A percentile compares a stretch with the other conserved stretches of the same genome.
These are phyloP conservation scores for Pluvialis apricaria DNA, from an alignment of 2,113 vertebrate genomes.

Conservation along the genomic window DNA sequence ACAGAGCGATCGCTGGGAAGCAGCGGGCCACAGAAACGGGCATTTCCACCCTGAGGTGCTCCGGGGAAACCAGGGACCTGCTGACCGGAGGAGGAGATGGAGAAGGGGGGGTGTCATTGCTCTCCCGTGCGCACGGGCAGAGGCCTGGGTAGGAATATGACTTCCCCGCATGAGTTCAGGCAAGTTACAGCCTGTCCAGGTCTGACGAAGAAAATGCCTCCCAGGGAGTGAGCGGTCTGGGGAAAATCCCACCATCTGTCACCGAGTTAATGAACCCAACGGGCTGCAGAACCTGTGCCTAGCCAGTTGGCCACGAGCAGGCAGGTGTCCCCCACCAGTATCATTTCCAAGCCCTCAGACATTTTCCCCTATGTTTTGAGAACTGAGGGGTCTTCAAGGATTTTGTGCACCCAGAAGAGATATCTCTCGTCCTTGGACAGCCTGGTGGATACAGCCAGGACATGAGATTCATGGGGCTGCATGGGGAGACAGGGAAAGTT, in stretches of 20 bases:
- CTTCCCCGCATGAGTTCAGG: not conserved
- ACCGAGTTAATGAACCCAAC: not conserved
- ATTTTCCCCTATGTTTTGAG: not conserved
- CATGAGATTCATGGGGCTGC: not conserved
- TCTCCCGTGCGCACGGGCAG: rapidly evolving
- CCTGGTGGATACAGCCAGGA: not conserved
- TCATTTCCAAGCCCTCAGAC: rapidly evolving
- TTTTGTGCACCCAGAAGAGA: not conserved
- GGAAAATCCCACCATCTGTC: not conserved
- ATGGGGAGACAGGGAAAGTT: not conserved
- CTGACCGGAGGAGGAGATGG: not conserved
- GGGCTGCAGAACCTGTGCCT: not conserved
- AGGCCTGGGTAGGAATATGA: not conserved
- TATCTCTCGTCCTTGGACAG: not conserved
- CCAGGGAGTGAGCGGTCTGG: not conserved
- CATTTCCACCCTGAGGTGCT: not conserved
- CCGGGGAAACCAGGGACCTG: not conserved
- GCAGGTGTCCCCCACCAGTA: not conserved
- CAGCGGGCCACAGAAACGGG: not conserved
- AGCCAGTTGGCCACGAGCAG: not conserved
- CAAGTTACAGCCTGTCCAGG: not conserved
- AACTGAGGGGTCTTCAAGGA: not conserved
- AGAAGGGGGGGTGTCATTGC: too few relatives aligned
- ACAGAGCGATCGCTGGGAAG: not conserved
- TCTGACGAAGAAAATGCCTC: not conserved